Conservation (phyloP, 2,888 invertebrate species). For the Selenia dentaria region DNA sequence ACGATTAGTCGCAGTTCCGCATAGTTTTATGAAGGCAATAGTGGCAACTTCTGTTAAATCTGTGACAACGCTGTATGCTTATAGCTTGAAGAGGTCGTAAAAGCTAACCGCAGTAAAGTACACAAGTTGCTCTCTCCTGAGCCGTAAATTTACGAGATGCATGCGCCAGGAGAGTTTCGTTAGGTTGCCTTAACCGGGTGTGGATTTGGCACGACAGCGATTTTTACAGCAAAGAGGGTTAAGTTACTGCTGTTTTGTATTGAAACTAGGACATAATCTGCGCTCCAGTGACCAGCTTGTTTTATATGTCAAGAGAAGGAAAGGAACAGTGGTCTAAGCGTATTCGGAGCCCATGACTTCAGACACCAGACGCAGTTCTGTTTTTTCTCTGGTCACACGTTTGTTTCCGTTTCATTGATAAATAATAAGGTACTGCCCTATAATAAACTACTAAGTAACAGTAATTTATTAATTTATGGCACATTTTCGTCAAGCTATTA, state of each 20-base stretch:
- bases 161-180: conserved; percentile 74
- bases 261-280: too few relatives aligned
- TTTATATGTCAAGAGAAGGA: too few relatives aligned
- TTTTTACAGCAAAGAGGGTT: conserved; percentile 46
- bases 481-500: too few relatives aligned
- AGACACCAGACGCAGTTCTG: too few relatives aligned
- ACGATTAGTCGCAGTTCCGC: conserved; percentile 31
- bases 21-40: conserved; percentile 27
- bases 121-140: conserved; percentile 75
- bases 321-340: too few relatives aligned
- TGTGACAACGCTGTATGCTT: conserved; percentile 30
- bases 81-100: conserved; percentile 50
- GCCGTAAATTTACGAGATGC: conserved; percentile 78
- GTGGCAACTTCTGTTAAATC: too few relatives aligned
- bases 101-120: conserved; percentile 78
- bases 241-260: conserved; percentile 6
- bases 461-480: too few relatives aligned
- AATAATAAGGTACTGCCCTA: too few relatives aligned
- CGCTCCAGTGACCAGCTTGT: conserved; percentile 1
- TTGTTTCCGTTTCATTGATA: too few relatives aligned
- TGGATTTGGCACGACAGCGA: conserved; percentile 62
- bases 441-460: too few relatives aligned
- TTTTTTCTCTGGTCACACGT: too few relatives aligned
- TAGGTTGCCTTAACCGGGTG: conserved; percentile 58
- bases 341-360: too few relatives aligned